phyloP scores from a whole-genome alignment of 2,888 invertebrate species.

The Oconnorella tubifera region DNA sequence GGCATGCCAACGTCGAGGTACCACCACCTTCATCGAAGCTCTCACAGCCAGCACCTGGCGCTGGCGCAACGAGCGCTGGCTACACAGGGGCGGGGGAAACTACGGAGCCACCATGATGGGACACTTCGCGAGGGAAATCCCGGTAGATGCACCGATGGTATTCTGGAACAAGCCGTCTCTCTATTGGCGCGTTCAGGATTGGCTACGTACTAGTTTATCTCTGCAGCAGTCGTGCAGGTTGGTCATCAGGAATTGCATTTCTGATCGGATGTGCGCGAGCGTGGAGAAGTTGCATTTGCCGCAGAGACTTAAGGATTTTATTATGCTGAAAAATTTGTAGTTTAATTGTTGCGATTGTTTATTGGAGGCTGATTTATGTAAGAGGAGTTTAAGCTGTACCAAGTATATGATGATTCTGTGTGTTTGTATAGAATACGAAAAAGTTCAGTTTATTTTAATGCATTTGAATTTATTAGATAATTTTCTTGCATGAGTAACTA shows the following conservation, averaged over 20 bases:
- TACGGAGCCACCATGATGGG: constrained; percentile 4
- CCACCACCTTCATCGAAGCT: constrained; percentile 13
- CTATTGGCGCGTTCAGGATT: constrained; percentile 12
- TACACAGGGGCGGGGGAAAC: neutral
- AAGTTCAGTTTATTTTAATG: too few relatives aligned
- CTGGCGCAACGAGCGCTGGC: constrained; percentile 18
- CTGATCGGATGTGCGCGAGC: constrained; percentile 6
- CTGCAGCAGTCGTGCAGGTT: constrained; percentile 18
- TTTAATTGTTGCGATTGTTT: too few relatives aligned
- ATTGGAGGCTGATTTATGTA: too few relatives aligned
- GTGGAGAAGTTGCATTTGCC: constrained; percentile 11
- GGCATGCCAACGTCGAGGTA: constrained; percentile 25
- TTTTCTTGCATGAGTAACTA: too few relatives aligned
- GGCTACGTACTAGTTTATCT: constrained; percentile 9
- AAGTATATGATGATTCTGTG: too few relatives aligned
- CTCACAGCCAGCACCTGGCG: constrained; percentile 12
- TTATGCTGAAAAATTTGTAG: constrained; percentile 8
- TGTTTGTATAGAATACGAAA: too few relatives aligned
- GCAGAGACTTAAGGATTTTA: constrained; percentile 11
- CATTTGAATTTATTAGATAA: too few relatives aligned
- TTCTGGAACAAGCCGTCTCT: constrained; percentile 17
- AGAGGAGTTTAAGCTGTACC: too few relatives aligned
- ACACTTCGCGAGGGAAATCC: constrained; percentile 1
- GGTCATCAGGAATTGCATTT: constrained; percentile 4
- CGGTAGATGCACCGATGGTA: constrained; percentile 9